A percentile compares a stretch with the other conserved stretches of the same genome.
Conservation (phyloP, 2,113 vertebrate species). For the Salvelinus alpinus region DNA sequence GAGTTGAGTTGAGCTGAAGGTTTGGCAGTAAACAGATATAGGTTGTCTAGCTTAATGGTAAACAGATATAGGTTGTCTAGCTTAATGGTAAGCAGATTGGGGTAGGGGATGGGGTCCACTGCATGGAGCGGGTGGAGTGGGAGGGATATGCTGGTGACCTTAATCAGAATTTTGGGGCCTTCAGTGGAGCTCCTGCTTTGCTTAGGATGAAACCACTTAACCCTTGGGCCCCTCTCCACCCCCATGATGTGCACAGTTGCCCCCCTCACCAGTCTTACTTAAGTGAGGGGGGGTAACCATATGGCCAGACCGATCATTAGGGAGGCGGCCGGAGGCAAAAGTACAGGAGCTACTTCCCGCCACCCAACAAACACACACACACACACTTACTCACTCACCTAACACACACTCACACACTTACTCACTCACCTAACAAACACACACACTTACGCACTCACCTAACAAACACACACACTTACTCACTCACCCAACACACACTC, state of each 20-base stretch:
- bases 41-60: neutral
- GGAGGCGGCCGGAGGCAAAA: slow-evolving; percentile 65
- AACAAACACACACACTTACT: too few species aligned
- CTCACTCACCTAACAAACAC: too few species aligned
- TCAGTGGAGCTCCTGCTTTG: neutral
- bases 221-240: slow-evolving; percentile 8
- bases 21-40: slow-evolving; percentile 1
- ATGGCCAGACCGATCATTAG: slow-evolving; percentile 74
- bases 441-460: too few species aligned
- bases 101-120: too few species aligned
- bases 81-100: neutral
- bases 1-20: neutral
- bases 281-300: slow-evolving; percentile 48
- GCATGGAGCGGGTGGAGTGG: too few species aligned
- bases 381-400: neutral
- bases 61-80: neutral
- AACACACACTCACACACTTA: slow-evolving; percentile 38
- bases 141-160: neutral
- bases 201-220: neutral
- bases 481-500: too few species aligned
- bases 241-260: neutral
- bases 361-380: neutral
- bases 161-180: slow-evolving; percentile 1
- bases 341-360: slow-evolving; percentile 50
- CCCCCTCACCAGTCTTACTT: neutral